Percentiles rank a stretch among this genome's conserved stretches.
Conservation (phyloP, 2,113 vertebrate species). For the Arizona elegans region DNA sequence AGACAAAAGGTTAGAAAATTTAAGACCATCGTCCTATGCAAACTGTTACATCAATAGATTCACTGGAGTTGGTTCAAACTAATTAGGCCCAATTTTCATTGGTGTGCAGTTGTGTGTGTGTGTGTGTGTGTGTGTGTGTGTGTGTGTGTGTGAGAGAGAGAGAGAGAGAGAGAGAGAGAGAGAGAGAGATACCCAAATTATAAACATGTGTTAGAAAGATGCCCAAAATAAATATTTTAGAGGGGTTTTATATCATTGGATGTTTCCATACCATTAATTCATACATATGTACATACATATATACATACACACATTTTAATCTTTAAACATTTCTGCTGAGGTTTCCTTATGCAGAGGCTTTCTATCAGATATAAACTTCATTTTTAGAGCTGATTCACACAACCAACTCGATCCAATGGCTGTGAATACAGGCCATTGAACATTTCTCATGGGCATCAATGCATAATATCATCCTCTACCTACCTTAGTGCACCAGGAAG, state of each 20-base stretch:
- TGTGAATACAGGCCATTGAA: background rate
- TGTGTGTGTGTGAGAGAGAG: too few species aligned
- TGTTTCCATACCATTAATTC: background rate
- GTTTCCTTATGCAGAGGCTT: background rate
- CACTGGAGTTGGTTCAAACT: background rate
- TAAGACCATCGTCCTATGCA: slow-evolving; percentile 23
- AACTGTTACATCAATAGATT: background rate
- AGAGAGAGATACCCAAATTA: too few species aligned
- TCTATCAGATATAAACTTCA: background rate
- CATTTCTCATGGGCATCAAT: background rate
- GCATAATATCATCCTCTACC: background rate
- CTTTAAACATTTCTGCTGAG: background rate
- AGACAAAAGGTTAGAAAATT: slow-evolving; percentile 46
- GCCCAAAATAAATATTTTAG: background rate
- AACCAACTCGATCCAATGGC: background rate
- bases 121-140: background rate
- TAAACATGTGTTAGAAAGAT: background rate
- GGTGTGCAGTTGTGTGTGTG: background rate
- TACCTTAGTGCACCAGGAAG: background rate
- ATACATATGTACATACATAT: background rate
- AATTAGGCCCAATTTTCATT: background rate
- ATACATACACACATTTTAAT: background rate
- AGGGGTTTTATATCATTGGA: background rate
- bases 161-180: background rate
- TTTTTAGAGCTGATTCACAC: background rate